Conservation (phyloP, 2,797 vertebrate genomes). For the Varecia variegata region DNA sequence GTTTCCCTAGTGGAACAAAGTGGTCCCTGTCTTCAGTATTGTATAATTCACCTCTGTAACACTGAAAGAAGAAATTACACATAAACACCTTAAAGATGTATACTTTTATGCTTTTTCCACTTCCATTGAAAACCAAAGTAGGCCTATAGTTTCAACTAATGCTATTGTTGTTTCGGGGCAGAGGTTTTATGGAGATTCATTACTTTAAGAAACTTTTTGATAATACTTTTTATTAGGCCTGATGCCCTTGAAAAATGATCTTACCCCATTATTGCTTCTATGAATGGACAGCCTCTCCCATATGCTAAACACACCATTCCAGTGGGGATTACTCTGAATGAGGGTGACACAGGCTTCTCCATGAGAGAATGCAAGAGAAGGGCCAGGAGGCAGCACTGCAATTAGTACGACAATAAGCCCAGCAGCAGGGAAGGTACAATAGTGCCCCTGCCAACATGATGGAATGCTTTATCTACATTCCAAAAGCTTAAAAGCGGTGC, state of each 20-base stretch:
- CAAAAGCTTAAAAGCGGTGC: conserved; percentile 57
- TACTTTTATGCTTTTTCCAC: not conserved
- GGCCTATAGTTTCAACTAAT: not conserved
- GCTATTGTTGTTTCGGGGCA: not conserved
- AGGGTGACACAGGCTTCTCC: conserved; percentile 15
- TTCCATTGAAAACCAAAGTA: not conserved
- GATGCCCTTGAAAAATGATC: not conserved
- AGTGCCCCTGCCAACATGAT: conserved; percentile 21
- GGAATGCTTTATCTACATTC: conserved; percentile 61
- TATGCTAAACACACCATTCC: not conserved
- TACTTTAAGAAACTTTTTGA: not conserved
- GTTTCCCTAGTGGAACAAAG: not conserved
- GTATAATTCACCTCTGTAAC: not conserved
- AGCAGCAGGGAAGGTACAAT: conserved; percentile 39
- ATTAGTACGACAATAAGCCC: conserved; percentile 64
- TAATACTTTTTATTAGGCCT: not conserved
- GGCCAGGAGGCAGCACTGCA: conserved; percentile 36
- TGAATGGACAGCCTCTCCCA: conserved; percentile 1
- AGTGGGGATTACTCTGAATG: conserved; percentile 50
- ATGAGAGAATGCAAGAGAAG: conserved; percentile 55
- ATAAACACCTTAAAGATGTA: not conserved
- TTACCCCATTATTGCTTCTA: not conserved
- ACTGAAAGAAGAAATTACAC: not conserved
- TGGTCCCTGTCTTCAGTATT: not conserved
- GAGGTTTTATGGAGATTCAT: not conserved